Percentiles rank a stretch among this genome's conserved stretches.
Evolutionary conservation across 2,797 vertebrate species (phyloP).

Genomic region (Onychomys torridus): DNA sequence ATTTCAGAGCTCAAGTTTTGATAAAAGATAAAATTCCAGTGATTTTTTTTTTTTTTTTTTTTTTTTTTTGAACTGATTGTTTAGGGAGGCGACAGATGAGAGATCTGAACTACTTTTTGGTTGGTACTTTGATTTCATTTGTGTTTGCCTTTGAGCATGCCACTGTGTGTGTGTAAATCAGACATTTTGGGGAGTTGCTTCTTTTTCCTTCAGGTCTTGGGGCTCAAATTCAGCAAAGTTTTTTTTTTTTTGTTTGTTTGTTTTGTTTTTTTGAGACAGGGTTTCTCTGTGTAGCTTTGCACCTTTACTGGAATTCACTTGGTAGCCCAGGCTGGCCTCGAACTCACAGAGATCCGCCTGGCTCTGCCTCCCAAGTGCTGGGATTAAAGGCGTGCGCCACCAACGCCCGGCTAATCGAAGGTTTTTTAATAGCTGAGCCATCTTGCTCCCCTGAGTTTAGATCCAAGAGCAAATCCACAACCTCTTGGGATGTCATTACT

Average conservation of each 20-base stretch:
- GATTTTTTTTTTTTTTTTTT: neutral
- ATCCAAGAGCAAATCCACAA: neutral
- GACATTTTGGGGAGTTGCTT: neutral
- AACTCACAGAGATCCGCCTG: too few species aligned
- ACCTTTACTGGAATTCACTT: too few species aligned
- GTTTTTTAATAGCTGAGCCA: neutral
- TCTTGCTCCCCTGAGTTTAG: neutral
- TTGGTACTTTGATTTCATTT: constrained; percentile 15
- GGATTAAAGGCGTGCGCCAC: too few species aligned
- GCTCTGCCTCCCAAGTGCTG: too few species aligned
- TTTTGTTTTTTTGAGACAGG: too few species aligned
- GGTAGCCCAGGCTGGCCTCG: too few species aligned
- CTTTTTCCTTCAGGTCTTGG: neutral
- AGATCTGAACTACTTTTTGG: constrained; percentile 20
- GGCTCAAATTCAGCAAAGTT: neutral
- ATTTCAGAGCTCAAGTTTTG: constrained; percentile 47
- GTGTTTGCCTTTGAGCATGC: neutral
- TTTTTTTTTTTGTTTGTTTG: too few species aligned
- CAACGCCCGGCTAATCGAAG: too few species aligned
- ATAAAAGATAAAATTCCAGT: constrained; percentile 17
- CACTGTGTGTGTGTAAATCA: neutral
- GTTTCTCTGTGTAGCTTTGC: too few species aligned
- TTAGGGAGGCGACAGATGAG: constrained; percentile 13
- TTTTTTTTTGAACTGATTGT: constrained; percentile 40
- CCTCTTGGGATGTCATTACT: neutral